These are phyloP conservation scores for Xiphorhynchus erythropygius DNA, from an alignment of 2,797 vertebrate species.

Conservation along the genomic window DNA sequence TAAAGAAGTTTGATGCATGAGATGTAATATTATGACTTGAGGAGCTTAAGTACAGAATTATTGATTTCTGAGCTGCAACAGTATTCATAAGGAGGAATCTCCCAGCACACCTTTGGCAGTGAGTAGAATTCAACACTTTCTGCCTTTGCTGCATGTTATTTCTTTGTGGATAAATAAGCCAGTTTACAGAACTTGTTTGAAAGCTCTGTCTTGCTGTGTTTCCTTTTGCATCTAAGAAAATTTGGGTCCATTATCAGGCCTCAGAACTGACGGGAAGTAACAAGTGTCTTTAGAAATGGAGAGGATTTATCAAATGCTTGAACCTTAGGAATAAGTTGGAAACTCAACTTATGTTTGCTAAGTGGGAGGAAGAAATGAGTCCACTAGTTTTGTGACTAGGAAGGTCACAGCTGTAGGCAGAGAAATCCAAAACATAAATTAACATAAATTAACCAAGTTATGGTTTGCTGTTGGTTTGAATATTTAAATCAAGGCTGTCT, in stretches of 20 bases:
- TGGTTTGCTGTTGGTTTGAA: background rate
- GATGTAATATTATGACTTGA: background rate
- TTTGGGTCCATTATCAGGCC: too few relatives aligned
- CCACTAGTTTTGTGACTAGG: background rate
- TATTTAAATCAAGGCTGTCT: background rate
- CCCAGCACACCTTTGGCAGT: background rate
- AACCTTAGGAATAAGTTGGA: background rate
- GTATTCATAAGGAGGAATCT: background rate
- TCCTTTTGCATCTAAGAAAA: background rate
- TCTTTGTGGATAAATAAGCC: background rate
- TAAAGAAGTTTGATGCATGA: background rate
- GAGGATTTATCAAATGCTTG: background rate
- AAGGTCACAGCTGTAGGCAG: background rate
- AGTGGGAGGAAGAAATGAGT: background rate
- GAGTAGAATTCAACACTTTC: background rate
- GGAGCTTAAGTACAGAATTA: background rate
- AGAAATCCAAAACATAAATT: background rate
- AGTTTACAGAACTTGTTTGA: background rate
- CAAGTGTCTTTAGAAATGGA: background rate
- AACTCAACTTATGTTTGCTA: background rate
- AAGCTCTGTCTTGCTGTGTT: rapidly evolving
- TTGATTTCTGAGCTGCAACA: background rate
- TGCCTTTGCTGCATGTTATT: background rate
- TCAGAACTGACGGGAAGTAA: background rate
- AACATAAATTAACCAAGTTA: background rate